Conservation (phyloP, 2,113 vertebrate genomes). For the Rhinichthys klamathensis region DNA sequence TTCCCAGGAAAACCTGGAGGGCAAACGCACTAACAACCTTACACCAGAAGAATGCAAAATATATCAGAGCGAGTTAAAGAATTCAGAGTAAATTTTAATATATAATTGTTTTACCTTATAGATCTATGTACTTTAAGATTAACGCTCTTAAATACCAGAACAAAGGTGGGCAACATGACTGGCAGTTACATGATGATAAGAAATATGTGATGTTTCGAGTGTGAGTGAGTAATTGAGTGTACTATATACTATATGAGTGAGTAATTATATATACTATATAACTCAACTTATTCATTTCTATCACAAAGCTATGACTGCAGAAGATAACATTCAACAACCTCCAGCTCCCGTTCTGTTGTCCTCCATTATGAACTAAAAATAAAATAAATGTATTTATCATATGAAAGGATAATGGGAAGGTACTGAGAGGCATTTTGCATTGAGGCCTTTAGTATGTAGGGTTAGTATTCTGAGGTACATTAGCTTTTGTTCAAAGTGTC, state of each 20-base stretch:
- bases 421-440: background rate
- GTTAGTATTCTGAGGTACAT: background rate
- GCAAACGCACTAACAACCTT: slow-evolving; percentile 10
- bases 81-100: background rate
- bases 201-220: too few species aligned
- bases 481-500: slow-evolving; percentile 28
- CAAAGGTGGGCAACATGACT: too few species aligned
- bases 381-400: background rate
- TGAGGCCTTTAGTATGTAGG: background rate
- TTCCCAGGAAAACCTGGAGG: slow-evolving; percentile 18
- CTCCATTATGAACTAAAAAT: slow-evolving; percentile 13
- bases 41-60: slow-evolving; percentile 5
- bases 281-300: too few species aligned
- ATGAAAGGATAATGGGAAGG: background rate
- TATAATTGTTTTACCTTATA: background rate
- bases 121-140: too few species aligned
- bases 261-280: too few species aligned
- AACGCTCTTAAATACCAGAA: too few species aligned
- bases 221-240: too few species aligned
- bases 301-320: background rate
- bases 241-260: too few species aligned
- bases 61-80: background rate
- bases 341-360: background rate
- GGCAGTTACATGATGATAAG: too few species aligned
- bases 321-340: background rate